These are phyloP conservation scores for Cygnus olor DNA, from an alignment of 2,797 vertebrate genomes.

Conservation along the genomic window DNA sequence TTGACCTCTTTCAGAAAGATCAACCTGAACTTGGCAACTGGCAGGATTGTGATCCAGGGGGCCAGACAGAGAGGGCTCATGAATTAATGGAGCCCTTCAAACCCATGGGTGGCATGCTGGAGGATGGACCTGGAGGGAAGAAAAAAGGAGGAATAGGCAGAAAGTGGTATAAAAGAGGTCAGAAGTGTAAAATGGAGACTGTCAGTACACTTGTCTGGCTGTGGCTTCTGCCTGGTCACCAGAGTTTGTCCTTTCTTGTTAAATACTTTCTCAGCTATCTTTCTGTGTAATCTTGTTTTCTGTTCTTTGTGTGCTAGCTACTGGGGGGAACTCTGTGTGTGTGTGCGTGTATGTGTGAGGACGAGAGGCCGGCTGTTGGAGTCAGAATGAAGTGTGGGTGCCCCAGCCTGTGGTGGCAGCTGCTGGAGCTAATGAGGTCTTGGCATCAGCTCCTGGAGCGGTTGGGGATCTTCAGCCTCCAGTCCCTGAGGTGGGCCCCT, in stretches of 20 bases:
- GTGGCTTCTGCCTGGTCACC: not conserved
- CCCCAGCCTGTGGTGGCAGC: not conserved
- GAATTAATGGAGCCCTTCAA: not conserved
- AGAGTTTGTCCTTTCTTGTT: not conserved
- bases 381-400: accelerated
- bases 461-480: not conserved
- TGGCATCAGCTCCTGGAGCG: not conserved
- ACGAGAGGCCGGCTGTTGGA: not conserved
- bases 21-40: not conserved
- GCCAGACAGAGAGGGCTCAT: not conserved
- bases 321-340: too few relatives aligned
- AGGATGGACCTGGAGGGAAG: not conserved
- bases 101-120: not conserved
- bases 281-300: not conserved
- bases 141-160: not conserved
- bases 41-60: not conserved
- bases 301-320: not conserved
- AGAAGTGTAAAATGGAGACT: accelerated
- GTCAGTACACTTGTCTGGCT: not conserved
- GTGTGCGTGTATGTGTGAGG: not conserved
- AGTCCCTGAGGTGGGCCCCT: not conserved
- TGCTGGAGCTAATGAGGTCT: not conserved
- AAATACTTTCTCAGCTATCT: accelerated
- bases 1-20: not conserved
- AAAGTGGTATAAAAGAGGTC: not conserved